Percentiles rank a stretch among this genome's conserved stretches.
Evolutionary conservation across 2,888 invertebrate species (phyloP).

Genomic region (Drosophila kambysellisi): DNA sequence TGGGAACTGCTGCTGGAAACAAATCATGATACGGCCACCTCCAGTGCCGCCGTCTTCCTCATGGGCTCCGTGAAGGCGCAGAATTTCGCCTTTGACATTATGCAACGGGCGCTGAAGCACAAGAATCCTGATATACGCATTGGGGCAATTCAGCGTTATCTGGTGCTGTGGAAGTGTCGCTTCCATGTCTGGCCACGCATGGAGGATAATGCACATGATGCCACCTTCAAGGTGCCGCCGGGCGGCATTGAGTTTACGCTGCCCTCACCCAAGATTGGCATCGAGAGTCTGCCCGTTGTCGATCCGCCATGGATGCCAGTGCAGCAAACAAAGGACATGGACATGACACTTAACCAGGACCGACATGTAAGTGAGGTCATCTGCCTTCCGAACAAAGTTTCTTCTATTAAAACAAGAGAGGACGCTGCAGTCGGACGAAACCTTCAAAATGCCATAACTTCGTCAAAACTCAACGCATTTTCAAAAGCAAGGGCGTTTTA

Average conservation of each 20-base stretch:
- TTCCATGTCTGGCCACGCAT: conserved; percentile 99
- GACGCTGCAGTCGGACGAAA: too few relatives aligned
- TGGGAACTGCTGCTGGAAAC: conserved; percentile 98
- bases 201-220: conserved; percentile 97
- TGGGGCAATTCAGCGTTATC: conserved; percentile 93
- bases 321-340: conserved; percentile 99
- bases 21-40: conserved; percentile 94
- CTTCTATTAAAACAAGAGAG: too few relatives aligned
- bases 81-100: conserved; percentile 94
- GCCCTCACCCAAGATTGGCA: conserved; percentile 99
- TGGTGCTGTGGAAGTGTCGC: conserved; percentile 97
- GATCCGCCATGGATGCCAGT: conserved; percentile 99
- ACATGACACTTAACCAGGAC: conserved; percentile 99
- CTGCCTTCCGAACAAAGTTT: background rate
- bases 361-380: conserved; percentile 90
- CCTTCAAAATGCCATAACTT: too few relatives aligned
- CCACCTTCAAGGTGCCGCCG: conserved; percentile 98
- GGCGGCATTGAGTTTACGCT: conserved; percentile 99
- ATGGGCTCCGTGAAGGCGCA: conserved; percentile 97
- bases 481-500: too few relatives aligned
- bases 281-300: conserved; percentile 96
- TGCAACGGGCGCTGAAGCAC: conserved; percentile 95
- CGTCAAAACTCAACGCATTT: too few relatives aligned
- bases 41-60: conserved; percentile 95
- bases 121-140: conserved; percentile 93